Evolutionary conservation across 2,113 vertebrate species (phyloP), one percentile per base, ranked within the genome.

Genomic region (Perca fluviatilis): DNA sequence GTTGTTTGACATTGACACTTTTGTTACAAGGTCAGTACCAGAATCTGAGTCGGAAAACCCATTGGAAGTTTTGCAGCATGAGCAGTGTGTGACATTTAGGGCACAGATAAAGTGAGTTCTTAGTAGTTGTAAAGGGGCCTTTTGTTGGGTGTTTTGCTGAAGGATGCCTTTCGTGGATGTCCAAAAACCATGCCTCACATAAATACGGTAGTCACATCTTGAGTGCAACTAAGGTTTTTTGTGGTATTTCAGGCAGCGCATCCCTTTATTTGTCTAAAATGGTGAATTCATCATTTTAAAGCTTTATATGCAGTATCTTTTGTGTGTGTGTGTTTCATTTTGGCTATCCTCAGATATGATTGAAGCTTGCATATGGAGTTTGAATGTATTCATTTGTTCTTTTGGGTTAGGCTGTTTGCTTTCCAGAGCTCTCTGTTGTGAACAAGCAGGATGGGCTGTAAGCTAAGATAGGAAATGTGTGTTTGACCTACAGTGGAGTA

Each of bases 81-180:
- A 87, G 73, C 83, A 60, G 63, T 68, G 33, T 54, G 82, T 87
- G 88, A 91, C 91, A 86, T 91, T 91, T 74, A 80, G 53, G 18
- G 56, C 51, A 49, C 56, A 64, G 76, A 78, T 86, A 43, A 68
- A 73, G 69, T 74, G 51, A 72, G 57, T 56, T 79, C 19, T 50
- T 23, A 23, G n/a, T 33, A 50, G 43, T n/a, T 68, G 53, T 36
- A 65, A 88, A 79, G 30, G 64, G 68, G 36, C 47, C 71, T 83
- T 84, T 85, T 86, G 73, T 86, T 74, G 50, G 56, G 27, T 60
- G 61, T 58, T 75, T 71, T 57, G 82, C 50, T 63, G 75, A 56
- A 33, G 15, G 80, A 78, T 72, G 61, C 15, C 21, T 69, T 40
- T 58, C 57, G 30, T 49, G 63, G 61, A 84, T 77, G 74, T 74